These are phyloP conservation scores for Todiramphus chloris DNA, from an alignment of 2,113 vertebrate genomes.

Conservation along the genomic window DNA sequence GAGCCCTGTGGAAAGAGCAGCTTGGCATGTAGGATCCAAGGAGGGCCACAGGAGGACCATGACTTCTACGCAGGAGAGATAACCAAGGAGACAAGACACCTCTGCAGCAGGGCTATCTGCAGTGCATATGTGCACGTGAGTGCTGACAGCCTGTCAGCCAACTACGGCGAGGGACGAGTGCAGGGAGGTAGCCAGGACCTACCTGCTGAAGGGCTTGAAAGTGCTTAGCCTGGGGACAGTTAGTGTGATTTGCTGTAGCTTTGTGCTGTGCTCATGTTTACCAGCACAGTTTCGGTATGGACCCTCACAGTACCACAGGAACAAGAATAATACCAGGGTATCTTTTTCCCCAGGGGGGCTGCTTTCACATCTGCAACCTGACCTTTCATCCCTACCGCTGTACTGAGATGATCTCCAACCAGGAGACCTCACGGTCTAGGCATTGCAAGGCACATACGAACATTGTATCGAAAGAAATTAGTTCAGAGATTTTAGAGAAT, in stretches of 20 bases:
- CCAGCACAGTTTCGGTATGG: not conserved
- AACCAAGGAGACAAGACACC: not conserved
- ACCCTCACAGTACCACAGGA: rapidly evolving
- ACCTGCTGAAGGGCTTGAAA: not conserved
- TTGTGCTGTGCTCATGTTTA: not conserved
- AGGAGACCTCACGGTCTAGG: not conserved
- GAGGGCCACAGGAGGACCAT: not conserved
- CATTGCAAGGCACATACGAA: not conserved
- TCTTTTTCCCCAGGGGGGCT: not conserved
- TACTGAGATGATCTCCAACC: not conserved
- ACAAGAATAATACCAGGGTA: not conserved
- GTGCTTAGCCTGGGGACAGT: not conserved
- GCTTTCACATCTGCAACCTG: not conserved
- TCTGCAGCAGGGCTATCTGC: not conserved
- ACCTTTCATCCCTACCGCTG: not conserved
- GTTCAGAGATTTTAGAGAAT: not conserved
- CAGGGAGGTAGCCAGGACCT: not conserved
- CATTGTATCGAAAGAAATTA: not conserved
- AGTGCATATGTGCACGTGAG: rapidly evolving
- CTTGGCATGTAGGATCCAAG: not conserved
- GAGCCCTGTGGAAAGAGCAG: not conserved
- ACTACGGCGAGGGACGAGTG: not conserved
- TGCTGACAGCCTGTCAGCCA: not conserved
- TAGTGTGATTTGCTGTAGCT: not conserved
- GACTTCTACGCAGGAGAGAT: not conserved